Base-by-base conservation (phyloP, 2,113 vertebrate genomes). In the Barbus barbus region DNA sequence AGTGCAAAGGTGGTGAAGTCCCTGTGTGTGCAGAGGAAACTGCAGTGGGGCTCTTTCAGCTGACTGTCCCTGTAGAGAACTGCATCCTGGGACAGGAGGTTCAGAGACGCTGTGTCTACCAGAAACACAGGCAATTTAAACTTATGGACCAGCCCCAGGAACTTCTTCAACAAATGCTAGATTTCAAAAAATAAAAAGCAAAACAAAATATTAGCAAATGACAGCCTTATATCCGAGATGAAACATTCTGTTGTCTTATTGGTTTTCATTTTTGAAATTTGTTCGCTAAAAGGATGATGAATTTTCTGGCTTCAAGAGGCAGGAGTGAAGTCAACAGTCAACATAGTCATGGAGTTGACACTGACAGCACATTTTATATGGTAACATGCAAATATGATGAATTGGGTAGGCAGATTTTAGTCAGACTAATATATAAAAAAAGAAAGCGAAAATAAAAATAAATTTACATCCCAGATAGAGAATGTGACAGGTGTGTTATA, bases 51-150 rank as follows among this genome's bases (percentile, higher is more conserved):
- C 69, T 91, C 91, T 1, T 90, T 93, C 38, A 93, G 89, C 75
- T 78, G 87, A 9, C 82, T 85, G 28, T 92, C 91, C 3, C 81
- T 94, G 63, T 96, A 91, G 65, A 92, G 93, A 83, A 95, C 90
- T 14, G 95, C 89, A 90, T 97, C 95, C 90, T 94, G 96, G 90
- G 92, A 93, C 41, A 99, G 90, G 26, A 95, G 91, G 1, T 87
- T 86, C 86, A 99, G 92, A 51, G 94, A 91, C 16, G 94, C 90
- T 4, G 94, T 93, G 91, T 99, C 98, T 0, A 95, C 93, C 78
- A 99, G 94, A 88, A 96, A 97, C 48, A 98, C 92, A 0, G 96
- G 96, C 81, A 97, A 88, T 87, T 92, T 93, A 88, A 96, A 96
- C 80, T 87, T 95, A 58, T 94, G 95, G 28, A 94, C 94, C 88